Conservation (phyloP, 1,140 invertebrate genomes). For the Philopotamus ludificatus region DNA sequence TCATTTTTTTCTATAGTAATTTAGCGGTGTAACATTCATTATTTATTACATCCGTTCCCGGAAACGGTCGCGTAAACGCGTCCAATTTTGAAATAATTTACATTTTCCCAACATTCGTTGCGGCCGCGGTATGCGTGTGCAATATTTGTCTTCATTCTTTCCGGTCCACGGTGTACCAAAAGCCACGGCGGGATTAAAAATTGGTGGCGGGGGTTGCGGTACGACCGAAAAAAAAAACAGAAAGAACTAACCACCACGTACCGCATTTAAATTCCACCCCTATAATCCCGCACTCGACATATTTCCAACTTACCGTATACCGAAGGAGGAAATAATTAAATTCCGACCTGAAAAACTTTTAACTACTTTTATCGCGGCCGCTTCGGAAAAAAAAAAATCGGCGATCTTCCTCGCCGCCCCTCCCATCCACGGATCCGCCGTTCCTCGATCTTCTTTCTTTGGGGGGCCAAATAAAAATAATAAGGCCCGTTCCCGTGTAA, state of each 20-base stretch:
- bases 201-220: not conserved
- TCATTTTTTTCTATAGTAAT: no score
- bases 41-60: no score
- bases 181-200: not conserved
- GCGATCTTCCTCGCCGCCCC: constrained; percentile 23
- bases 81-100: no score
- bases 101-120: no score
- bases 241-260: not conserved
- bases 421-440: not conserved
- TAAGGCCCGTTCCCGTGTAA: constrained; percentile 37
- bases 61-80: no score
- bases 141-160: no score
- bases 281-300: constrained; percentile 16
- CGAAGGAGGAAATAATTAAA: constrained; percentile 29
- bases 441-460: not conserved
- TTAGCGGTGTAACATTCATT: no score
- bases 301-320: constrained; percentile 11
- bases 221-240: not conserved
- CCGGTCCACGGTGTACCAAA: not conserved
- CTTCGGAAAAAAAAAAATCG: no score
- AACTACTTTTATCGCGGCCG: constrained; percentile 32
- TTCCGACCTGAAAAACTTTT: constrained; percentile 32
- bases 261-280: constrained; percentile 16
- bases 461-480: constrained; percentile 41
- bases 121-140: no score